Percentiles rank a stretch among this genome's conserved stretches.
Evolutionary conservation across 2,113 vertebrate species (phyloP).

Genomic region (Dipodomys stephensi): DNA sequence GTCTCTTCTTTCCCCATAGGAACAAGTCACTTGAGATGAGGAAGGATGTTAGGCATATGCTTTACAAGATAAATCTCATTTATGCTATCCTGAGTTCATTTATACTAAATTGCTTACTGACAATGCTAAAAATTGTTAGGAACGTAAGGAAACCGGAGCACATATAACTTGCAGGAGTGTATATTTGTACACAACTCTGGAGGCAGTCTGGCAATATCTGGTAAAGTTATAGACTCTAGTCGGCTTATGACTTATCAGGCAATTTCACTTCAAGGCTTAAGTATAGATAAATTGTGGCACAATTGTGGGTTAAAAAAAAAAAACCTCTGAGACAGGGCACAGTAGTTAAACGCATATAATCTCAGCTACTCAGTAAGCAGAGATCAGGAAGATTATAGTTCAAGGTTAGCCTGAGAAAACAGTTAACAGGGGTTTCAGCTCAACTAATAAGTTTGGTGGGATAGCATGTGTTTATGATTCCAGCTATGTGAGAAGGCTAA

Average conservation of each 20-base stretch:
- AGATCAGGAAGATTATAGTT: too few relatives aligned
- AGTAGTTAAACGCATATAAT: too few relatives aligned
- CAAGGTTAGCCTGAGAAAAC: too few relatives aligned
- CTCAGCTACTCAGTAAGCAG: too few relatives aligned
- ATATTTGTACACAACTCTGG: not conserved
- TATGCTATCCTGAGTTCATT: not conserved
- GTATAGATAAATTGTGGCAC: slow-evolving; percentile 8
- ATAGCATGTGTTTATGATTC: too few relatives aligned
- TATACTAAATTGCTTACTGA: not conserved
- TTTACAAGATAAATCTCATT: slow-evolving; percentile 18
- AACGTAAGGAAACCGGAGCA: not conserved
- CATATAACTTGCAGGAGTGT: not conserved
- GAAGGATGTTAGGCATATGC: not conserved
- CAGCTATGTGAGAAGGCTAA: too few relatives aligned
- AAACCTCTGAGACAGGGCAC: not conserved
- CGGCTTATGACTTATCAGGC: not conserved
- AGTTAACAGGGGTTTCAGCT: too few relatives aligned
- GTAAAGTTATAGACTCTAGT: slow-evolving; percentile 17
- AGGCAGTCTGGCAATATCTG: slow-evolving; percentile 23
- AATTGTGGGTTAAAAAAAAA: slow-evolving; percentile 24
- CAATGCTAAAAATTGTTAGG: not conserved
- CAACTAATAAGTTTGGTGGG: too few relatives aligned
- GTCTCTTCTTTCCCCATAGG: not conserved
- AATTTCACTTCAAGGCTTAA: not conserved
- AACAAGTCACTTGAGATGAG: not conserved